Evolutionary conservation across 2,888 invertebrate genomes (phyloP), one percentile per base, ranked within the genome.

Genomic region (Oscheius onirici): DNA sequence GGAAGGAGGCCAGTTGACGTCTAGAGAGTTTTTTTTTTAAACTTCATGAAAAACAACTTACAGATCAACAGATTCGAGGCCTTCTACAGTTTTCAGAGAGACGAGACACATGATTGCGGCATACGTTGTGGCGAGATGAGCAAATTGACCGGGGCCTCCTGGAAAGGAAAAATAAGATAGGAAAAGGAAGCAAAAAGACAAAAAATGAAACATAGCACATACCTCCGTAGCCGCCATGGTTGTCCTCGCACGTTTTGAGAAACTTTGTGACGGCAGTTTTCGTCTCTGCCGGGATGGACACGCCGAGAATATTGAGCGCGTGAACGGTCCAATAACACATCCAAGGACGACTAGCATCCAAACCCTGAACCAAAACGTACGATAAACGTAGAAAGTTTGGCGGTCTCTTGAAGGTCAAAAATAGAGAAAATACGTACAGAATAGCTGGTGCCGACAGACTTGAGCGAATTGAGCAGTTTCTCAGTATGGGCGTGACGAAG

Each of bases 321-420:
- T 99, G 95, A 43, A 97, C 89, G 76, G 94, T 94, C 99, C 99
- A 99, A 88, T 96, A 99, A 84, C 95, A 92, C 74, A 97, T 90
- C 99, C 99, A 99, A 8, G 97, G 92, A 83, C 96, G 92, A 88
- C 96, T 97, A 11, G 95, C 93, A 91, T 99, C 97, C 78, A 99
- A 90, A 86, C 92, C 92, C 91, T 78, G 22, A 69, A 72, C 57
- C 5, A 13, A 13, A 44, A 55, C 11, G 20, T 22, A 49, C 44
- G 1, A n/a, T 20, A 55, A 20, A 49, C 13, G 8, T 51, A 46
- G 26, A 11, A 3, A 22, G 3, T 17, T 17, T 17, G 3, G 3
- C 20, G 20, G 15, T 5, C 17, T 13, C 13, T 46, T 13, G 17
- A 13, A 10, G 5, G 3, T 17, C 26, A 22, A 24, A 51, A 40